Evolutionary conservation across 2,797 vertebrate genomes (phyloP).

Genomic region (Rhodeus uyekii): DNA sequence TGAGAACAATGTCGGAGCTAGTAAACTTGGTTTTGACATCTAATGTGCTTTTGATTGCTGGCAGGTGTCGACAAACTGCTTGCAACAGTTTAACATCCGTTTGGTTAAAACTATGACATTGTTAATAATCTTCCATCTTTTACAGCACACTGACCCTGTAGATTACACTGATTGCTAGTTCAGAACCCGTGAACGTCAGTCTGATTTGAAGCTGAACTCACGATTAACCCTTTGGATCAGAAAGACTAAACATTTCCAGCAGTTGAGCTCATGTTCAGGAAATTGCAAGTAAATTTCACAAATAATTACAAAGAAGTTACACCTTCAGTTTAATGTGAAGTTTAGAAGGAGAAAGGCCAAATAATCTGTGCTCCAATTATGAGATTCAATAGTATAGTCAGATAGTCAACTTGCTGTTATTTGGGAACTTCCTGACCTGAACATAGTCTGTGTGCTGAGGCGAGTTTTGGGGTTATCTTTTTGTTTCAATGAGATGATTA

Average conservation of each 20-base stretch:
- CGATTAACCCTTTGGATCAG: not conserved
- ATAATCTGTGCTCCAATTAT: not conserved
- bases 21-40: not conserved
- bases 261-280: conserved; percentile 7
- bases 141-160: not conserved
- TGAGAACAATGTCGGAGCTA: not conserved
- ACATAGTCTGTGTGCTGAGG: not conserved
- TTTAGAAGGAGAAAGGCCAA: not conserved
- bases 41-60: conserved; percentile 5
- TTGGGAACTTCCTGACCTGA: not conserved
- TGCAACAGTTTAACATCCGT: not conserved
- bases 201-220: conserved; percentile 14
- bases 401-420: not conserved
- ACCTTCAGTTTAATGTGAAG: not conserved
- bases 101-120: not conserved
- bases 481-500: not conserved
- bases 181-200: not conserved
- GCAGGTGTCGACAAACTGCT: not conserved
- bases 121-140: not conserved
- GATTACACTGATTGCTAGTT: not conserved
- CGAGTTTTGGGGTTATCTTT: not conserved
- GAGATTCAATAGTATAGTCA: no score
- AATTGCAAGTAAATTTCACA: not conserved
- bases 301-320: not conserved
- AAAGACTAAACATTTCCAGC: conserved; percentile 9